Evolutionary conservation across 2,797 vertebrate genomes (phyloP), one percentile per base, ranked within the genome.

Genomic region (Lepilemur ruficaudatus): DNA sequence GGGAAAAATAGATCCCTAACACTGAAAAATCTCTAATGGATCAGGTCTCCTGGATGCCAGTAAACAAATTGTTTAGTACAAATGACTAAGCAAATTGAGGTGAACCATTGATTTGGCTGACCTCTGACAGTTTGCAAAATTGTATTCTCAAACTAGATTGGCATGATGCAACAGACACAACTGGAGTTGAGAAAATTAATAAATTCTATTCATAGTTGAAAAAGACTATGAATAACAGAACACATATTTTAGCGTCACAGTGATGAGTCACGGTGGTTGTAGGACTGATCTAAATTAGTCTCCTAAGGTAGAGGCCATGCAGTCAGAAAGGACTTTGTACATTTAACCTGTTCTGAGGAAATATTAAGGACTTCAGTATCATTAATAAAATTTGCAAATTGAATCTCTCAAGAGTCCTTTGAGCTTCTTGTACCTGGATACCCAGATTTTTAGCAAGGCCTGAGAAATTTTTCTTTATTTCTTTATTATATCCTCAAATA

Each of bases 1-100:
- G 25, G 90, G 63, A 84, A 97, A 30, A 61, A 89, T 95, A 84
- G 65, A 89, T 82, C 61, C 20, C 3, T 85, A 97, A 81, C 8
- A 63, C 7, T 90, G 75, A 82, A 97, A 96, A 94, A 61, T 90
- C 73, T 96, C 67, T 97, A 94, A 95, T 50, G 93, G 55, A 59
- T 28, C 57, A 76, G 32, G 63, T 91, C 57, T 94, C 46, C 28
- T 90, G 48, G 81, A 79, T 91, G 67, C 32, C 23, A 86, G 67
- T 80, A 90, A 96, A 67, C 23, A 81, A 30, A 76, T 28, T 84
- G 59, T 86, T 95, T 73, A 86, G 70, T 57, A 79, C 28, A 92
- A 75, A 88, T 81, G 52, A 82, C 75, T 70, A 93, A 83, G 73
- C n/a, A 89, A 41, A 76, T 83, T 89, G 43, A 23, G 7, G 52